phyloP scores from a whole-genome alignment of 1,140 invertebrate species.

The Drosophila bifasciata region DNA sequence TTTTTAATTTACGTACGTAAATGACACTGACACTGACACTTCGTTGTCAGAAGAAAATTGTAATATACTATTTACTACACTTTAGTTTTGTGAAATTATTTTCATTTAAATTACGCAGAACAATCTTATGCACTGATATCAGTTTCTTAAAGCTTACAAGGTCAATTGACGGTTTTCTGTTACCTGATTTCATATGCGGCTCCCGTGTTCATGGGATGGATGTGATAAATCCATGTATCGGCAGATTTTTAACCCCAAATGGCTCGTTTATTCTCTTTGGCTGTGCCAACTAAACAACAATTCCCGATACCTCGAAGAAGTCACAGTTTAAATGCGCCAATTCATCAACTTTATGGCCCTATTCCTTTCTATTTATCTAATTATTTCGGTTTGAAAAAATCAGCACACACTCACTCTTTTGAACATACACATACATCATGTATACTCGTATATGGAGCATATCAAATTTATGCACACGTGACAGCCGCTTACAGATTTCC shows the following conservation, averaged over 20 bases:
- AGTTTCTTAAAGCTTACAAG: conserved; percentile 6
- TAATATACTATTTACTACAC: too few relatives aligned
- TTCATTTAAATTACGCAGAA: too few relatives aligned
- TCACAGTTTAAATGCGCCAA: conserved; percentile 56
- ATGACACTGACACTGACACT: too few relatives aligned
- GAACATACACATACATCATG: neutral
- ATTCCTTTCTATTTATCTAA: conserved; percentile 60
- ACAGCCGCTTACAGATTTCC: neutral
- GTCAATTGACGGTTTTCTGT: conserved; percentile 26
- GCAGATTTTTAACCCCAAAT: conserved; percentile 54
- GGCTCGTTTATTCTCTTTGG: conserved; percentile 47
- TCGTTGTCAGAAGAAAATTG: too few relatives aligned
- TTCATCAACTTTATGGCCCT: conserved; percentile 54
- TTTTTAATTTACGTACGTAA: conserved; percentile 14
- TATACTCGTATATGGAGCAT: neutral
- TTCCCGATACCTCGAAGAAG: conserved; percentile 25
- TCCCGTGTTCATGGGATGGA: conserved; percentile 30
- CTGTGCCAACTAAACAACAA: conserved; percentile 44
- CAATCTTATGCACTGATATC: conserved; percentile 1
- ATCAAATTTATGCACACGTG: conserved; percentile 43
- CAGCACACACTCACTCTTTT: too few relatives aligned
- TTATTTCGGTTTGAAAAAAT: conserved; percentile 29
- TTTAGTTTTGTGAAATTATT: too few relatives aligned
- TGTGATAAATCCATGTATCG: conserved; percentile 35
- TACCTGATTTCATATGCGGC: conserved; percentile 10